Conservation (phyloP, 2,113 vertebrate species). For the Crotalus helleri region DNA sequence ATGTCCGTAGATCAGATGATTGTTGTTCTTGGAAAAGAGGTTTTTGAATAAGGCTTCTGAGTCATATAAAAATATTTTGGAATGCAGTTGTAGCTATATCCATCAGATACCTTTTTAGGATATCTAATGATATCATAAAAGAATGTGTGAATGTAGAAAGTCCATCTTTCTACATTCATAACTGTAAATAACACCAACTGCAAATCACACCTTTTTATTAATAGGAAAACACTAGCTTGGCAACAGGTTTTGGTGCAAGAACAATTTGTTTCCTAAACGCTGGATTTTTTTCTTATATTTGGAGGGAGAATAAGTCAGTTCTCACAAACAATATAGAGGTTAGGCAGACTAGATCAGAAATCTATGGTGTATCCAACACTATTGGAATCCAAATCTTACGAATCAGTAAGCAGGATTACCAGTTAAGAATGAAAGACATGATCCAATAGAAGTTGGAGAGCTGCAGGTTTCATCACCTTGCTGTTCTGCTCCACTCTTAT, state of each 20-base stretch:
- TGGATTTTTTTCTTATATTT: not conserved
- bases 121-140: not conserved
- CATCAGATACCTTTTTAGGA: not conserved
- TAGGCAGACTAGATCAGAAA: not conserved
- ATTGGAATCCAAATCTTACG: not conserved
- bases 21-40: slow-evolving; percentile 44
- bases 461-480: not conserved
- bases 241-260: not conserved
- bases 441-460: not conserved
- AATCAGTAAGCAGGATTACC: not conserved
- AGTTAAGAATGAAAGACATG: not conserved
- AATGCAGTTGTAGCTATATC: not conserved
- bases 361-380: too few relatives aligned
- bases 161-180: not conserved
- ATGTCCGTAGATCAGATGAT: slow-evolving; percentile 80
- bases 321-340: not conserved
- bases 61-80: slow-evolving; percentile 43
- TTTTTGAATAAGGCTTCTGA: slow-evolving; percentile 28
- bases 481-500: not conserved
- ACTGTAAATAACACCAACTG: not conserved
- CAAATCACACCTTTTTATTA: not conserved
- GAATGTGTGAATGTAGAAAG: not conserved
- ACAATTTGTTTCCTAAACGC: not conserved
- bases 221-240: not conserved
- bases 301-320: not conserved